phyloP scores from a whole-genome alignment of 2,113 vertebrate genomes.

The Channa maculata region DNA sequence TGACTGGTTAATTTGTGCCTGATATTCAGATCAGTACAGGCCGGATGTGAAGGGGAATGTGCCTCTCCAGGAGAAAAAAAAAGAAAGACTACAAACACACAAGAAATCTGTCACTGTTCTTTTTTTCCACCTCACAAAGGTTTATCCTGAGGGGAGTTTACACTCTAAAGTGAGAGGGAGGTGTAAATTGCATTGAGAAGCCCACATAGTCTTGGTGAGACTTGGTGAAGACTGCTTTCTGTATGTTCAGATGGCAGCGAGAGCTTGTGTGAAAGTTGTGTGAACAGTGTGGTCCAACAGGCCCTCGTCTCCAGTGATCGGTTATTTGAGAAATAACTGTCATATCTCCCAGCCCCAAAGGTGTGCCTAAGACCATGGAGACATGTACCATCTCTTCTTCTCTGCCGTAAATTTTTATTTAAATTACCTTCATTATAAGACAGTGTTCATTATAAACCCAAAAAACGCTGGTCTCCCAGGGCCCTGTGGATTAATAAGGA shows the following conservation, averaged over 20 bases:
- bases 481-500: constrained; percentile 88
- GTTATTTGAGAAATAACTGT: constrained; percentile 79
- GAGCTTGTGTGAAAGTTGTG: constrained; percentile 51
- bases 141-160: constrained; percentile 65
- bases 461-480: constrained; percentile 84
- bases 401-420: constrained; percentile 82
- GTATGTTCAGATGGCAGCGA: constrained; percentile 39
- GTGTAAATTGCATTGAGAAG: constrained; percentile 77
- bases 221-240: constrained; percentile 30
- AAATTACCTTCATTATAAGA: constrained; percentile 88
- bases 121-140: constrained; percentile 35
- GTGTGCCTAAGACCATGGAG: constrained; percentile 71
- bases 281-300: constrained; percentile 45
- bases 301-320: constrained; percentile 59
- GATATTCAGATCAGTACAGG: constrained; percentile 63
- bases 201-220: constrained; percentile 38
- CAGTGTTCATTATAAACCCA: constrained; percentile 87
- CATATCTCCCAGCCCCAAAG: constrained; percentile 72
- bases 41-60: constrained; percentile 45
- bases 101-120: constrained; percentile 54
- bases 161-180: constrained; percentile 68
- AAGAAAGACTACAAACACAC: constrained; percentile 21
- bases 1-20: constrained; percentile 77
- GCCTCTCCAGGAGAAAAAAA: constrained; percentile 9
- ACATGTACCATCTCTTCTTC: constrained; percentile 66